Evolutionary conservation across 2,888 invertebrate genomes (phyloP), one percentile per base, ranked within the genome.

Genomic region (Lasioglossum calceatum): DNA sequence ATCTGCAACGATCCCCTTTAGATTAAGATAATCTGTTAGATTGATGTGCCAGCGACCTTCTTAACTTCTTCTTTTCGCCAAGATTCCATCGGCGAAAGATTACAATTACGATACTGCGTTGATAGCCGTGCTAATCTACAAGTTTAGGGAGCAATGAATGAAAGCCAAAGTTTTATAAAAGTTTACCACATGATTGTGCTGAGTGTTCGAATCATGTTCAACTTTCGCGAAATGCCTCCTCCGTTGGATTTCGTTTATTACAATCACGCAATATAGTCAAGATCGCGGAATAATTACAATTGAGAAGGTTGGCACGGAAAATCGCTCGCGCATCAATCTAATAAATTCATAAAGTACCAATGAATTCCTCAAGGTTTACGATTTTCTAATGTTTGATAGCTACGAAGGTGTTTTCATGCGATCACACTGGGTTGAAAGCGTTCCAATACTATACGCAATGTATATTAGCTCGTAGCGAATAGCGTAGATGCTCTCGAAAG

Each of bases 321-420:
- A n/a, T 54, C 27, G 23, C 54, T 70, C 5, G 42, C 23, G 72
- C 54, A 64, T 79, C 72, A 32, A 77, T 44, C 71, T 10, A 42
- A 61, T 54, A 72, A 32, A 72, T 8, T 27, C 2, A 73, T 27
- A 50, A 61, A 47, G 79, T 71, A 84, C 50, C 84, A 80, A 86
- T 70, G 58, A 32, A 80, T 71, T 74, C 16, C 77, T 83, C 77
- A 58, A 71, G 77, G 58, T 77, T 80, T 74, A 75, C 80, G 77
- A 86, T 80, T 86, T 86, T 86, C 74, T 80, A 61, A 84, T 70
- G 61, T 77, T 80, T 70, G 72, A 80, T 77, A 86, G 19, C 58
- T 27, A n/a, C 54, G 75, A 75, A 36, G 23, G 75, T 71, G 39
- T 79, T 27, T 74, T 32, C 44, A 16, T 42, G 5, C 75, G 39